Percentiles rank a stretch among this genome's conserved stretches.
Conservation (phyloP, 2,113 vertebrate genomes). For the Mastomys coucha region DNA sequence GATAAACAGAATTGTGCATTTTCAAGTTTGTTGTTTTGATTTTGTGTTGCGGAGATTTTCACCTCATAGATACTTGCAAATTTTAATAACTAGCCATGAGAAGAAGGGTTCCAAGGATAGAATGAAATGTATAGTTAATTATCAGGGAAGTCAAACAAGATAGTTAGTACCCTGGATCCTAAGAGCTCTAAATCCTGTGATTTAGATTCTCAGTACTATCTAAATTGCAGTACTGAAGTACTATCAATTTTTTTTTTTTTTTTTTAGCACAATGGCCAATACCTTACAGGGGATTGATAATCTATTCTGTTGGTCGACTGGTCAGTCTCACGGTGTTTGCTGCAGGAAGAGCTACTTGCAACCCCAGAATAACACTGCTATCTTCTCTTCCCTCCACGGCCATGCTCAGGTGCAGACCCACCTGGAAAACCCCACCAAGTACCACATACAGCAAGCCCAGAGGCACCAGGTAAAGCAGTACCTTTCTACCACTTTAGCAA, state of each 20-base stretch:
- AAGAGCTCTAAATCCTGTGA: neutral
- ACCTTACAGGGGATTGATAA: neutral
- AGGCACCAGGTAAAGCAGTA: conserved; percentile 99
- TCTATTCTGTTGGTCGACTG: neutral
- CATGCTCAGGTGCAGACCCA: conserved; percentile 95
- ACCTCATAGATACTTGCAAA: neutral
- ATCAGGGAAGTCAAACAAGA: neutral
- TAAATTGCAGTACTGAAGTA: too few species aligned
- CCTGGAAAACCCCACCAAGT: conserved; percentile 97
- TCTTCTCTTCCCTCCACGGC: conserved; percentile 74
- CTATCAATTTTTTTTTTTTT: conserved; percentile 7
- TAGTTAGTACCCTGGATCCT: neutral
- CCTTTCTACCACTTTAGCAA: conserved; percentile 95
- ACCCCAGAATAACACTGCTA: conserved; percentile 16
- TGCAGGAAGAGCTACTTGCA: neutral
- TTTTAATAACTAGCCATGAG: conserved; percentile 27
- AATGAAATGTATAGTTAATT: neutral
- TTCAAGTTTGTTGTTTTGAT: conserved; percentile 40
- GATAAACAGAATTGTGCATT: conserved; percentile 6
- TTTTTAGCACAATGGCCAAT: conserved; percentile 25
- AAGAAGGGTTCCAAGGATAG: neutral
- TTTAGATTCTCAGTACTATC: conserved; percentile 51
- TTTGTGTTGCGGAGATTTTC: neutral
- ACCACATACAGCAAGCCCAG: conserved; percentile 97
- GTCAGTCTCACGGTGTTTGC: neutral